These are phyloP conservation scores for Campylomormyrus numenius DNA, from an alignment of 2,113 vertebrate species.

Conservation along the genomic window DNA sequence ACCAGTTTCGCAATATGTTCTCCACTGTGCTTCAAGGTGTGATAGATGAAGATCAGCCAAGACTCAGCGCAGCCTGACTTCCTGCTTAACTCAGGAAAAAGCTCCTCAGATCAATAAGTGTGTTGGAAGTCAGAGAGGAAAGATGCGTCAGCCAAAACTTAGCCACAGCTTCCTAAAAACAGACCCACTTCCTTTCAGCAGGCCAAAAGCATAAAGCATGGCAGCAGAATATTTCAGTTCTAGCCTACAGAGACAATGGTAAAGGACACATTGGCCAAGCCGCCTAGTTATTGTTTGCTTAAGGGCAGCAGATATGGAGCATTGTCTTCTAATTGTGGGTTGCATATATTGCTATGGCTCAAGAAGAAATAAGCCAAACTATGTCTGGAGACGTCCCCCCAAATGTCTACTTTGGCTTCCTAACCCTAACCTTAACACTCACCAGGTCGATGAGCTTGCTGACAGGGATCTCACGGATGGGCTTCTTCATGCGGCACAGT, in stretches of 20 bases:
- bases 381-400: background rate
- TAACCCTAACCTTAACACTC: conserved; percentile 43
- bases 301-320: background rate
- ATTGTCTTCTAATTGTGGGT: background rate
- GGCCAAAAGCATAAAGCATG: background rate
- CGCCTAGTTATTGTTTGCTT: background rate
- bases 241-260: background rate
- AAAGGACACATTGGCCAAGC: background rate
- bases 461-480: conserved; percentile 89
- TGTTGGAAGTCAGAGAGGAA: background rate
- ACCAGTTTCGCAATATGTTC: background rate
- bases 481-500: conserved; percentile 89
- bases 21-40: background rate
- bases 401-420: background rate
- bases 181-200: background rate
- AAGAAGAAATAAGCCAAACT: background rate
- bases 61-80: background rate
- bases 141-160: background rate
- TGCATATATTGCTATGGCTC: background rate
- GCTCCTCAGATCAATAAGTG: background rate
- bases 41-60: background rate
- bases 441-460: conserved; percentile 97
- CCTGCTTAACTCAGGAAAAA: background rate
- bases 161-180: conserved; percentile 8
- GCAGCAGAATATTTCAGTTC: background rate